Evolutionary conservation across 1,140 invertebrate genomes (phyloP).

Genomic region (Centruroides sculpturatus): DNA sequence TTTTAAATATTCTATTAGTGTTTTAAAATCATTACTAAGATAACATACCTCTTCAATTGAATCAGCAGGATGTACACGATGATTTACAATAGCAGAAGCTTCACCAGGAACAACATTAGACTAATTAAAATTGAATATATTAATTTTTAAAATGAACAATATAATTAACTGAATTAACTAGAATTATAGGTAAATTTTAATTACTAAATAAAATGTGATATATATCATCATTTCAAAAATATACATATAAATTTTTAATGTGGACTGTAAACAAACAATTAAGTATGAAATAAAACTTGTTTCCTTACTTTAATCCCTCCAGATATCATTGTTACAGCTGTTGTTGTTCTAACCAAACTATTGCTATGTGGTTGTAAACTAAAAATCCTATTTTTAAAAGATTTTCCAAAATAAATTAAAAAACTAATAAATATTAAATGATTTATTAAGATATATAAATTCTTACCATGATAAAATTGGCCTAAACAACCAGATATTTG

Average conservation of each 20-base stretch:
- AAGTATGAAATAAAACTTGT: not conserved
- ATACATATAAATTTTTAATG: no score
- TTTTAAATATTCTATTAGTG: no score
- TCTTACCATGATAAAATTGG: conserved; percentile 25
- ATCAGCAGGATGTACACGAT: conserved; percentile 39
- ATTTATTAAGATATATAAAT: not conserved
- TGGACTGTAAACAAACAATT: no score
- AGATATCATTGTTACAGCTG: conserved; percentile 38
- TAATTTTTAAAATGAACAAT: no score
- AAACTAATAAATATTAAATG: not conserved
- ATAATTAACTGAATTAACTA: no score
- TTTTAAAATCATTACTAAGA: not conserved
- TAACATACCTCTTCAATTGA: conserved; percentile 30
- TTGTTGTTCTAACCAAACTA: conserved; percentile 38
- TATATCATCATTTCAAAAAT: no score
- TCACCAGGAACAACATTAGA: conserved; percentile 38
- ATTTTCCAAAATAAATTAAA: not conserved
- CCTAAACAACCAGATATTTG: conserved; percentile 41
- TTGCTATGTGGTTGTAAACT: conserved; percentile 28
- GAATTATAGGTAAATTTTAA: no score
- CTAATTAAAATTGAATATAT: conserved; percentile 21
- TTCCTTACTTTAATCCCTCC: conserved; percentile 26
- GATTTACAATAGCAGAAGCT: conserved; percentile 38
- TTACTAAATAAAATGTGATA: no score
- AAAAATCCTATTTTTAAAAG: conserved; percentile 22